Evolutionary conservation across 1,140 invertebrate species (phyloP), one percentile per base, ranked within the genome.

Genomic region (Ceratosolen solmsi): DNA sequence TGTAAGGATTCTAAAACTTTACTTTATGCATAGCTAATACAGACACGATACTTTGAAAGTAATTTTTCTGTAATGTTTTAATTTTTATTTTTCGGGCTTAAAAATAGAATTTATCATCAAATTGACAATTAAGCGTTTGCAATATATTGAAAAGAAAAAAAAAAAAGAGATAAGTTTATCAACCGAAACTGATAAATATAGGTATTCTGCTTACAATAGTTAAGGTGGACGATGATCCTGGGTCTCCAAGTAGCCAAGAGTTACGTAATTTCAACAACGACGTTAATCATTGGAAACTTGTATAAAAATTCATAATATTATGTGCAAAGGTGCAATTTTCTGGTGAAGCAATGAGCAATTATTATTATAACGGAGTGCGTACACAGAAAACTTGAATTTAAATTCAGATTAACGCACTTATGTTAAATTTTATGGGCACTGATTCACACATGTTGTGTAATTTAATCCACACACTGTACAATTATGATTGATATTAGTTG

Each of bases 291-390:
- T 25, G 20, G 8, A 51, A 78, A 25, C 22, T 30, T 77, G n/a
- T n/a, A 58, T 78, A 78, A 78, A 78, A 78, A 78, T 13, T 70
- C 30, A n/a, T 49, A 54, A 54, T 70, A 70, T 54, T 78, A 70
- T 38, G 63, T 78, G 63, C 22, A 25, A 78, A 70, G 46, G 30
- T 70, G 63, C 49, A 78, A 78, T 78, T 49, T n/a, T 78, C 63
- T 54, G 27, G 46, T 70, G 76, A 54, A 38, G 41, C 49, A 78
- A 78, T 46, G 46, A 30, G 2, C 63, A 78, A 78, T 78, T 78
- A 78, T 70, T 68, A 41, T 78, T 78, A 68, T 68, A 60, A 78
- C 65, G 13, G 41, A 30, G 25, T 65, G 60, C 41, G 22, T 41
- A 17, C 27, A 46, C 46, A 70, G 60, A 30, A 70, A 78, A 70